phyloP scores from a whole-genome alignment of 1,140 invertebrate genomes.

The Brachionus rotundiformis region DNA sequence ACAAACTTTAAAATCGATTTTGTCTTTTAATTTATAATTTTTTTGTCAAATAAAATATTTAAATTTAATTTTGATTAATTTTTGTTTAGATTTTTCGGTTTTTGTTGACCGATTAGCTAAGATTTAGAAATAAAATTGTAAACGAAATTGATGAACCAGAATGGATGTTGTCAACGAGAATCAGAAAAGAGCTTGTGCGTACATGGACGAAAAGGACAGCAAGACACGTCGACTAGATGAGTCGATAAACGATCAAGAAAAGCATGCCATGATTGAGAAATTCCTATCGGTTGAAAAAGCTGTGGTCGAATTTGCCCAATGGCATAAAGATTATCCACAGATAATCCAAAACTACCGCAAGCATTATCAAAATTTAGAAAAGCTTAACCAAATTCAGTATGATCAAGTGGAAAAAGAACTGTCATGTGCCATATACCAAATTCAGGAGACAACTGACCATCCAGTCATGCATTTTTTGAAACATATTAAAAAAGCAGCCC shows the following conservation, averaged over 20 bases:
- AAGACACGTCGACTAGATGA: background rate
- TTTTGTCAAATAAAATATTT: background rate
- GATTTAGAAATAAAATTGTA: background rate
- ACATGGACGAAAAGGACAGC: background rate
- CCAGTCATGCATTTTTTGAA: background rate
- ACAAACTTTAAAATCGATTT: slow-evolving; percentile 16
- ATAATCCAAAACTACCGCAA: slow-evolving; percentile 18
- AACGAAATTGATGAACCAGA: background rate
- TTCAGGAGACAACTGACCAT: background rate
- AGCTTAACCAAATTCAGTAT: slow-evolving; percentile 15
- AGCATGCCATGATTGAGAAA: background rate
- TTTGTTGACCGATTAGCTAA: background rate
- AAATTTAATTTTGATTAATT: background rate
- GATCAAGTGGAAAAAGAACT: slow-evolving; percentile 2
- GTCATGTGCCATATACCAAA: background rate
- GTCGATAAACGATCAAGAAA: background rate
- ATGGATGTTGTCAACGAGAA: background rate
- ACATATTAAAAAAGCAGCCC: slow-evolving; percentile 13
- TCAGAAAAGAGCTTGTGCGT: background rate
- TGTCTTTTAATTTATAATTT: slow-evolving; percentile 17
- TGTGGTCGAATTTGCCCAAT: background rate
- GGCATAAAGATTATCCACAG: background rate
- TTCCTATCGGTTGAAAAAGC: slow-evolving; percentile 14
- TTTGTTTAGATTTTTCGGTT: slow-evolving; percentile 19
- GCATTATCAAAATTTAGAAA: slow-evolving; percentile 20